Evolutionary conservation across 2,888 invertebrate species (phyloP), one percentile per base, ranked within the genome.

Genomic region (Metallyticus violacea): DNA sequence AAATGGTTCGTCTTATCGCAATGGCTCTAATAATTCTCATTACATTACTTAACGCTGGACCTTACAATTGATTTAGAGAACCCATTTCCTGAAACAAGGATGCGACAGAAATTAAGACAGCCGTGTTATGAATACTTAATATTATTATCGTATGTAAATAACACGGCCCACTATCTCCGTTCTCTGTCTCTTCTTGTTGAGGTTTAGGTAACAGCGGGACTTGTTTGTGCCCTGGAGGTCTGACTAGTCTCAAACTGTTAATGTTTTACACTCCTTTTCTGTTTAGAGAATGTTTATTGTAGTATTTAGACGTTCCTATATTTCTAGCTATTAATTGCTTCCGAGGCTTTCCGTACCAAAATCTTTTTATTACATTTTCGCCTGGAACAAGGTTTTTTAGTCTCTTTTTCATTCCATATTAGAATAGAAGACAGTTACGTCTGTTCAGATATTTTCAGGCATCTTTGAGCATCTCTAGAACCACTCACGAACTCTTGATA

Each of bases 121-220:
- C 40, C 85, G 79, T 80, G 85, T 79, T 79, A 85, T 85, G 85
- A 85, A 85, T 85, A 85, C 85, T 40, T 85, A 85, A 62, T 62
- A 62, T 62, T 62, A 62, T 62, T 62, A 62, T 62, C 40, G 40
- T 40, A 22, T 15, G n/a, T n/a, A n/a, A n/a, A n/a, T n/a, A n/a
- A n/a, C n/a, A n/a, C n/a, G 40, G 4, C 15, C 15, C 40, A 62
- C 22, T 62, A 62, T 62, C 40, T 62, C 40, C n/a, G n/a, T n/a
- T n/a, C n/a, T n/a, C n/a, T n/a, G n/a, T 62, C 40, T 62, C 9
- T 40, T 62, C 40, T n/a, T 62, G 40, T 81, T n/a, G 28, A 28
- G 81, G 28, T 29, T 81, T 81, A 81, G 29, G 80, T 22, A 27
- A 79, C n/a, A 27, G 2, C 4, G 22, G 25, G 79, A 79, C 79